Evolutionary conservation across 64 coral and sea anemone genomes (phyloP), one percentile per base, ranked within the genome.

Genomic region (Montipora efflorescens): DNA sequence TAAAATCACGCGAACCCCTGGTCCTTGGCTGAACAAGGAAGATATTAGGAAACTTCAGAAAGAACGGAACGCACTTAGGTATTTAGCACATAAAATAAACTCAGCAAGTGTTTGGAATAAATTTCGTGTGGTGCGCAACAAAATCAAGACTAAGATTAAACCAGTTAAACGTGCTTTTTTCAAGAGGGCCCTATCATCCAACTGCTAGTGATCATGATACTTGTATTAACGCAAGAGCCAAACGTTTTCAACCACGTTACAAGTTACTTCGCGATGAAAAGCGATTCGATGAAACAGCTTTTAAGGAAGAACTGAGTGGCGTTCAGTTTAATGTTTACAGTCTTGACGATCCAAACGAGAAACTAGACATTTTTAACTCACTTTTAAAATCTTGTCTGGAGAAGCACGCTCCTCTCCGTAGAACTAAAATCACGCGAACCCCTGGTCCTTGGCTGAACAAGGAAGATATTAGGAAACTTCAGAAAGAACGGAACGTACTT

Each of bases 311-410:
- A 61, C 48, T 83, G 51, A 19, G 80, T 59, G 18, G 80, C 61
- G 51, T 58, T 87, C 67, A 2, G 15, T 71, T 71, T 71, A 71
- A 71, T 2, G 14, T 71, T 20, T 71, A 71, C 67, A 71, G 67
- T 71, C 15, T 71, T 15, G 67, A 71, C n/a, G 15, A 71, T 19
- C n/a, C 5, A 13, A 71, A 11, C 67, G 67, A 71, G 67, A 71
- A 71, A 71, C 67, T 87, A 87, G 83, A 87, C 83, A 45, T 87
- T 71, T 87, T 87, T 21, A 87, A 21, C 83, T 87, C 83, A 0
- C 61, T 68, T 69, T 87, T 87, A 69, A 87, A 87, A 87, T 87
- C 83, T 14, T 77, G 87, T 78, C 69, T 89, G 8, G 87, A 89
- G 51, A 75, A 44, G 43, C 87, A 89, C 49, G 87, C 87, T 77